A percentile compares a stretch with the other conserved stretches of the same genome.
Conservation (phyloP, 2,888 invertebrate species). For the Sclerodermus sp. region DNA sequence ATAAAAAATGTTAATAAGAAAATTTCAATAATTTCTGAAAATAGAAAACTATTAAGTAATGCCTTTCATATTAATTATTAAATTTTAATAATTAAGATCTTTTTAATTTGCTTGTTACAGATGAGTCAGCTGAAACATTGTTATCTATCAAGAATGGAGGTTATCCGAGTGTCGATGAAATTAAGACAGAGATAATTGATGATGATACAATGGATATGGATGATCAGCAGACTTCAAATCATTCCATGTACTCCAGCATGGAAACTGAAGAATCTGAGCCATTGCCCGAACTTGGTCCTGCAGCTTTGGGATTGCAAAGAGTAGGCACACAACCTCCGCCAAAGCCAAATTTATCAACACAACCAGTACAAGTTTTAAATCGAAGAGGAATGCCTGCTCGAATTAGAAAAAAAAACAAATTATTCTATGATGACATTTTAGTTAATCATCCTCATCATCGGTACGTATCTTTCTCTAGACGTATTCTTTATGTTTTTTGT, state of each 20-base stretch:
- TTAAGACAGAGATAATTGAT: constrained; percentile 40
- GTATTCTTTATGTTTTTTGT: neutral
- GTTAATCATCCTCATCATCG: constrained; percentile 78
- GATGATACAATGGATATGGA: constrained; percentile 66
- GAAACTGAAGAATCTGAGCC: constrained; percentile 71
- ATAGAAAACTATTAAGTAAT: no score
- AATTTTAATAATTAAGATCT: neutral
- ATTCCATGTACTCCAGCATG: constrained; percentile 48
- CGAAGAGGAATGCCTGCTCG: constrained; percentile 88
- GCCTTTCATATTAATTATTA: no score
- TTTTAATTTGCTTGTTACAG: constrained; percentile 48
- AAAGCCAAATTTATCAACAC: constrained; percentile 69
- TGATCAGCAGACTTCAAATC: constrained; percentile 53
- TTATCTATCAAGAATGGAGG: constrained; percentile 64
- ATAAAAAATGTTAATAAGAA: no score
- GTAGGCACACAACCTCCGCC: constrained; percentile 77
- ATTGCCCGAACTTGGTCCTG: constrained; percentile 72
- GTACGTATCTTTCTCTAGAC: constrained; percentile 32
- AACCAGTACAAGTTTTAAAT: constrained; percentile 79
- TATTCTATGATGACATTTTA: constrained; percentile 88
- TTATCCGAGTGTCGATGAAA: constrained; percentile 46
- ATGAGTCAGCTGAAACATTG: constrained; percentile 62
- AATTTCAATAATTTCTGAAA: no score
- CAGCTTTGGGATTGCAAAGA: constrained; percentile 77
- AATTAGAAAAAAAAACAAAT: constrained; percentile 84